phyloP scores from a whole-genome alignment of 2,888 invertebrate species.

The Mesorhabditis spiculigera region DNA sequence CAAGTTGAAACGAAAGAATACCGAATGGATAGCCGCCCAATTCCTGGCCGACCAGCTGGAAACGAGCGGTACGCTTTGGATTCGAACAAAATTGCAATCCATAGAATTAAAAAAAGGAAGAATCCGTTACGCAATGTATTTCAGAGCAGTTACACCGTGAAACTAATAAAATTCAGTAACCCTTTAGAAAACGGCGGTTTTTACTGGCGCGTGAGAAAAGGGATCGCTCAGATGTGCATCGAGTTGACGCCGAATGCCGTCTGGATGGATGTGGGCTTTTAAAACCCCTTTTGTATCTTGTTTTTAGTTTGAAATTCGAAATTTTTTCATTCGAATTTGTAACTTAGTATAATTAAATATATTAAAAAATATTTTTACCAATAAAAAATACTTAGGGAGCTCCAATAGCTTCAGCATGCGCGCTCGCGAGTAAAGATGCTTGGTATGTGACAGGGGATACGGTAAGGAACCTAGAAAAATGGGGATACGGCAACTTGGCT shows the following conservation, averaged over 20 bases:
- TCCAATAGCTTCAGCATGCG: background rate
- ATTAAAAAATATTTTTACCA: background rate
- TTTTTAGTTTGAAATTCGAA: too few species aligned
- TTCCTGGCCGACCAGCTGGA: constrained; percentile 5
- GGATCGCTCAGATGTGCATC: background rate
- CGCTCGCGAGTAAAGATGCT: background rate
- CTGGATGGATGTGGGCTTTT: background rate
- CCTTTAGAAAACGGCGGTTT: background rate
- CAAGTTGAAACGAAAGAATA: background rate
- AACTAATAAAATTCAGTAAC: background rate
- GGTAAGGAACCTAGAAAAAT: background rate
- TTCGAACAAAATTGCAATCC: too few species aligned
- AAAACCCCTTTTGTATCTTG: too few species aligned
- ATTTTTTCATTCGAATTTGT: background rate
- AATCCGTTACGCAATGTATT: too few species aligned
- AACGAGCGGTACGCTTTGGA: background rate
- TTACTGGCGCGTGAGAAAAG: background rate
- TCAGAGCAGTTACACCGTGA: too few species aligned
- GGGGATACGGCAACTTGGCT: background rate
- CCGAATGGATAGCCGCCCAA: background rate
- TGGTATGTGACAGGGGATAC: background rate
- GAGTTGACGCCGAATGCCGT: background rate
- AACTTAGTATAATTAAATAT: background rate
- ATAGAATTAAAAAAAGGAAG: too few species aligned
- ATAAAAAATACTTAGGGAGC: background rate